phyloP scores from a whole-genome alignment of 2,113 vertebrate species.

The Vimba vimba region DNA sequence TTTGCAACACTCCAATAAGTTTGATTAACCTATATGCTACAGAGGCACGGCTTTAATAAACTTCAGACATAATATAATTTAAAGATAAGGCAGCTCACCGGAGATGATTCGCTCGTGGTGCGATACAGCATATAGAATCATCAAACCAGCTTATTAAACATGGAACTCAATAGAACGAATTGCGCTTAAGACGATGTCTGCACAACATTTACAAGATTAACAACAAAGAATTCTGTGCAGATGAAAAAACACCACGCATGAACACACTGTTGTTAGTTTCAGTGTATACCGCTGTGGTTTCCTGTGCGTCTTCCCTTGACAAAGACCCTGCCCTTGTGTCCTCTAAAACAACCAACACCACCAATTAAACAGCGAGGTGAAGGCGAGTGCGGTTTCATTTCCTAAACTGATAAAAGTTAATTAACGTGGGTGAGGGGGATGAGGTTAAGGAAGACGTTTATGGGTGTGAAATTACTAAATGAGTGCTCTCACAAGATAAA shows the following conservation, averaged over 20 bases:
- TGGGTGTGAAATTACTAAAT: conserved; percentile 63
- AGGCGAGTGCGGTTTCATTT: conserved; percentile 52
- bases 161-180: conserved; percentile 4
- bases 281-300: conserved; percentile 28
- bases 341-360: conserved; percentile 27
- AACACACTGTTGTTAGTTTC: conserved; percentile 24
- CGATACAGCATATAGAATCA: conserved; percentile 47
- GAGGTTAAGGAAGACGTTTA: conserved; percentile 53
- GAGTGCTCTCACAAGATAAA: conserved; percentile 56
- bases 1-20: conserved; percentile 51
- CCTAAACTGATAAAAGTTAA: conserved; percentile 60
- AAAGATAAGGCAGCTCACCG: conserved; percentile 52
- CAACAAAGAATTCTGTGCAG: conserved; percentile 15
- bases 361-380: conserved; percentile 46
- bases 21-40: conserved; percentile 53
- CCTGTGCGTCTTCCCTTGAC: conserved; percentile 24
- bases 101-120: conserved; percentile 45
- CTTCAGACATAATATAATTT: conserved; percentile 54
- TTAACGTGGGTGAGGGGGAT: conserved; percentile 55
- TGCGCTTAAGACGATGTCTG: not conserved
- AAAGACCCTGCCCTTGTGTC: conserved; percentile 37
- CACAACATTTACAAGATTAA: conserved; percentile 40
- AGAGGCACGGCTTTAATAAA: conserved; percentile 50
- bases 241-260: not conserved
- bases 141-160: conserved; percentile 51